Conservation (phyloP, 2,888 invertebrate species). For the Ferdinandea cuprea region DNA sequence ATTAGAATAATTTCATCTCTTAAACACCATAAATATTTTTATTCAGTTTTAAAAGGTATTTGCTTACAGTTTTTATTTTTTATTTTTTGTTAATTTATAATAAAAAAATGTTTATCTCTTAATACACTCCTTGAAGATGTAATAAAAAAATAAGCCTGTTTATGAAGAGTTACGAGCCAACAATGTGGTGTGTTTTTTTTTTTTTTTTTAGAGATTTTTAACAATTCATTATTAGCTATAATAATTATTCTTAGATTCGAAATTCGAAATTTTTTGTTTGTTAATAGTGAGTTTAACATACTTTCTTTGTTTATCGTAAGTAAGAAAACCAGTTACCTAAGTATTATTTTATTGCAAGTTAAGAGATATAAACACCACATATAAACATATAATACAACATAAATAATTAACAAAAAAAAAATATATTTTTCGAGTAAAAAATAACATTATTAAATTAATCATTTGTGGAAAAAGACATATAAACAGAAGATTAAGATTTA, state of each 20-base stretch:
- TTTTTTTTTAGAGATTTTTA: constrained; percentile 15
- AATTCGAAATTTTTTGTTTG: background rate
- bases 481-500: constrained; percentile 39
- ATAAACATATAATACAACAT: constrained; percentile 50
- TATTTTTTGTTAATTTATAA: constrained; percentile 11
- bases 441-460: constrained; percentile 1
- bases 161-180: constrained; percentile 31
- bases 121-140: constrained; percentile 30
- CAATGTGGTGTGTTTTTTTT: constrained; percentile 27
- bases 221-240: background rate
- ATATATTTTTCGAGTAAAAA: constrained; percentile 16
- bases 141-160: constrained; percentile 44
- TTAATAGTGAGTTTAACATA: constrained; percentile 8
- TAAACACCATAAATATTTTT: constrained; percentile 55
- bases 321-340: constrained; percentile 52
- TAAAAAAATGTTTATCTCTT: constrained; percentile 29
- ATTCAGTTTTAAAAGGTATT: constrained; percentile 48
- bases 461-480: constrained; percentile 40
- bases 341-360: constrained; percentile 33
- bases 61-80: constrained; percentile 40
- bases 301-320: constrained; percentile 20
- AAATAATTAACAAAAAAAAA: constrained; percentile 43
- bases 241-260: constrained; percentile 5
- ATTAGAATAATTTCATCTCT: constrained; percentile 35
- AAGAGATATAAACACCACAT: constrained; percentile 49